Base-by-base conservation (phyloP, 1,140 invertebrate genomes). In the Leucophenga varia region DNA sequence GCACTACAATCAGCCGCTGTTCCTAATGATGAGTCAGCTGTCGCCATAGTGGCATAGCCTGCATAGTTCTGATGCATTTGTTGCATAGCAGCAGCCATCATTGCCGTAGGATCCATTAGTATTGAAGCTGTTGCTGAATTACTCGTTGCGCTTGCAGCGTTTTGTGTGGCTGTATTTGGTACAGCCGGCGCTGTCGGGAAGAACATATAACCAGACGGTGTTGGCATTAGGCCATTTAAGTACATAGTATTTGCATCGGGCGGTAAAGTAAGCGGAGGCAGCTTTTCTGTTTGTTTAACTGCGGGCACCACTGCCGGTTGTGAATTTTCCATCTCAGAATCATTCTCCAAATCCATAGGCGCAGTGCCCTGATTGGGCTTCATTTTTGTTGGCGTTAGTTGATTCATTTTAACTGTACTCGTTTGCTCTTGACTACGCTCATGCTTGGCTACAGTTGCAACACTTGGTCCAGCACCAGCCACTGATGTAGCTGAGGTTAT, bases 51-150 rank as follows among this genome's bases (percentile, higher is more conserved):
- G 6, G 58, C 59, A 40, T 67, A 68, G 10, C 55, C 55, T 1
- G n/a, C n/a, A 55, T 64, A 60, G 32, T 47, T 59, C 14, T 70
- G 61, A 34, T 72, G 69, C 69, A 72, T 72, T 54, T 72, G 69
- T 37, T 72, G 69, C 69, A 72, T 72, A 9, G 69, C 69, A 13
- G 64, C 64, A 3, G 69, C 69, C 64, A 72, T 61, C 69, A 72
- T 72, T 8, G 64, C 64, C 18, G 69, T 59, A 6, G 61, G 59
- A 54, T 72, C 69, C 52, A 72, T 55, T 6, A 72, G 42, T 54
- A 70, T 61, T 28, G 32, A 40, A 20, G 42, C 32, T 28, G 14
- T 52, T 1, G 37, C 32, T n/a, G n/a, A n/a, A n/a, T n/a, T n/a
- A 1, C 49, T 48, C 2, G 55, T 21, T 7, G 47, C n/a, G n/a